These are phyloP conservation scores for Chrysina gloriosa DNA, from an alignment of 2,888 invertebrate genomes.

Conservation along the genomic window DNA sequence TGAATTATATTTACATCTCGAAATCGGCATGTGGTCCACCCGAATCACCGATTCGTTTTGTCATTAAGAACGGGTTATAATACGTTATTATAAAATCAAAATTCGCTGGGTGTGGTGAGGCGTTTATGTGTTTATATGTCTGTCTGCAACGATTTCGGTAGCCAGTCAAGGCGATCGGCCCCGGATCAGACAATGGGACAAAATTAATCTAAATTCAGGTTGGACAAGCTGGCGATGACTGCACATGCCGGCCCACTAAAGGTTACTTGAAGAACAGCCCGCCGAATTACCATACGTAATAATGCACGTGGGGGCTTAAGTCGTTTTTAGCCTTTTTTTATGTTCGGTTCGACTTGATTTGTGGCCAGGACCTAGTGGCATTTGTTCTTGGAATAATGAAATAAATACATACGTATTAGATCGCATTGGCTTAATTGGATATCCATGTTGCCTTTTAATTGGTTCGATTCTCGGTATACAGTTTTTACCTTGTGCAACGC, in stretches of 20 bases:
- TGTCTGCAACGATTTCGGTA: conserved; percentile 19
- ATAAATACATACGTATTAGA: background rate
- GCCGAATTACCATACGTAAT: conserved; percentile 36
- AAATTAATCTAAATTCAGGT: conserved; percentile 39
- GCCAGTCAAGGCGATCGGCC: conserved; percentile 38
- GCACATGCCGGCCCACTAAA: conserved; percentile 25
- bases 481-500: background rate
- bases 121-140: background rate
- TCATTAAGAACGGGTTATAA: background rate
- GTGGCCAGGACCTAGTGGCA: background rate
- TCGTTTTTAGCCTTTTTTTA: background rate
- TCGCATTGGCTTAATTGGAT: background rate
- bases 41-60: background rate
- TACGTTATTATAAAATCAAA: too few relatives aligned
- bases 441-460: background rate
- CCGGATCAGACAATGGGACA: conserved; percentile 29
- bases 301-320: conserved; percentile 23
- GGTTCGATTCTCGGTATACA: background rate
- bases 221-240: conserved; percentile 8
- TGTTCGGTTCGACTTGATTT: background rate
- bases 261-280: conserved; percentile 39
- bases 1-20: too few relatives aligned
- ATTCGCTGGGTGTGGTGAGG: conserved; percentile 6
- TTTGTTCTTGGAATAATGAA: background rate
- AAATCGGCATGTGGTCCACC: too few relatives aligned